A percentile compares a stretch with the other conserved stretches of the same genome.
These are phyloP conservation scores for Tiphia femorata DNA, from an alignment of 2,888 invertebrate species.

Conservation along the genomic window DNA sequence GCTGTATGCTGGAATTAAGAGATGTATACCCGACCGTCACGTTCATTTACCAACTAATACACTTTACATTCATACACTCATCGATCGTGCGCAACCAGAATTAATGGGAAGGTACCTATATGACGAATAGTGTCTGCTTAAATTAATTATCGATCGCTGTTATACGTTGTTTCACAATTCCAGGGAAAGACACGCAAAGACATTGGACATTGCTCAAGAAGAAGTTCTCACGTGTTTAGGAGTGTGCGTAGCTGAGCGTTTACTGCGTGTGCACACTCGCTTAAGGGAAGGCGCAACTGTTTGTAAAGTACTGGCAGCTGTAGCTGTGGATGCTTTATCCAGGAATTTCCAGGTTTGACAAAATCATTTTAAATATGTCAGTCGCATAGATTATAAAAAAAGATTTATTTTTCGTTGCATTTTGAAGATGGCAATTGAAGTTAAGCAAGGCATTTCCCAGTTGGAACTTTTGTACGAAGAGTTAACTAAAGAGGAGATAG, in stretches of 20 bases:
- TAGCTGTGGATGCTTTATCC: constrained; percentile 87
- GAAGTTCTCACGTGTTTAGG: constrained; percentile 96
- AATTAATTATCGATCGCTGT: neutral
- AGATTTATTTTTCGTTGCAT: neutral
- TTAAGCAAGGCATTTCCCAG: constrained; percentile 89
- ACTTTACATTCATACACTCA: constrained; percentile 89
- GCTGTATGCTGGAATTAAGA: constrained; percentile 87
- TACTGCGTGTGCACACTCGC: constrained; percentile 88
- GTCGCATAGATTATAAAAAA: neutral
- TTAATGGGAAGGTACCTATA: constrained; percentile 80
- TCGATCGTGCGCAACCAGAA: constrained; percentile 92
- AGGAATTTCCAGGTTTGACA: constrained; percentile 81
- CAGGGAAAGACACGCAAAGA: constrained; percentile 93
- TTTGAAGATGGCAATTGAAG: constrained; percentile 82
- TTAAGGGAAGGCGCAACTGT: constrained; percentile 93
- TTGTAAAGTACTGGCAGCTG: constrained; percentile 92
- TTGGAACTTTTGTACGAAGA: constrained; percentile 90
- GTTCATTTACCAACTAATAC: constrained; percentile 90
- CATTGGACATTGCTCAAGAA: constrained; percentile 96
- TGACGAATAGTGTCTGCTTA: constrained; percentile 13
- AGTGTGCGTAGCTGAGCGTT: constrained; percentile 90
- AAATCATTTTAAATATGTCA: constrained; percentile 3
- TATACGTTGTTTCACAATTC: constrained; percentile 16
- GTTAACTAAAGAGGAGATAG: constrained; percentile 87
- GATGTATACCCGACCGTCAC: constrained; percentile 88